Evolutionary conservation across 2,888 invertebrate genomes (phyloP), one percentile per base, ranked within the genome.

Genomic region (Acronicta alni): DNA sequence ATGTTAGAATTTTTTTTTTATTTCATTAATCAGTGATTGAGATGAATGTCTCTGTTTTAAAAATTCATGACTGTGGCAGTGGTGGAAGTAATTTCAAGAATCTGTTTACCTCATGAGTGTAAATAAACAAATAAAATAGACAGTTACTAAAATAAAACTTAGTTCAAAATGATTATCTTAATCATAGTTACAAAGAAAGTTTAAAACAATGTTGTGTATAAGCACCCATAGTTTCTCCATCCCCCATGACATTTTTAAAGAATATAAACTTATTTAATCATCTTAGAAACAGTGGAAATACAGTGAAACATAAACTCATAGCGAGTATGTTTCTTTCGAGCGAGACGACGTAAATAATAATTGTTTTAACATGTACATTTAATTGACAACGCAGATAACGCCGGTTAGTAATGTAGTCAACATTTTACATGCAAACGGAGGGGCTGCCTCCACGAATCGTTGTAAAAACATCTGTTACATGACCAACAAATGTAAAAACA

Each of bases 391-490:
- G 42, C 15, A 59, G 77, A 76, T 73, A 73, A 67, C 63, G 51
- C 41, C 35, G 23, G 57, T 45, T 32, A 44, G 47, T 64, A 64
- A 62, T 63, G 54, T 49, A 67, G 63, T 70, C 53, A 72, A 62
- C 57, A 32, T 63, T 67, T 47, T 26, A 63, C 70, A 74, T 72
- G 66, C 64, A 75, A 45, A 74, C 57, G 53, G 61, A 71, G 62
- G 60, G 47, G 43, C 64, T 62, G 48, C 63, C 60, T 65, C 54
- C 51, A 56, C 61, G 68, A 57, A 57, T 71, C 66, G 59, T 64
- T 60, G 69, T 47, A 61, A 77, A 75, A 84, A 83, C 85, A 85
- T 85, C 84, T 85, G 86, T 70, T 82, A 62, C 45, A 52, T 60
- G 70, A 73, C 72, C 74, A 79, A 77, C 72, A 68, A 75, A 63